Evolutionary conservation across 2,888 invertebrate species (phyloP).

Genomic region (Alitta virens): DNA sequence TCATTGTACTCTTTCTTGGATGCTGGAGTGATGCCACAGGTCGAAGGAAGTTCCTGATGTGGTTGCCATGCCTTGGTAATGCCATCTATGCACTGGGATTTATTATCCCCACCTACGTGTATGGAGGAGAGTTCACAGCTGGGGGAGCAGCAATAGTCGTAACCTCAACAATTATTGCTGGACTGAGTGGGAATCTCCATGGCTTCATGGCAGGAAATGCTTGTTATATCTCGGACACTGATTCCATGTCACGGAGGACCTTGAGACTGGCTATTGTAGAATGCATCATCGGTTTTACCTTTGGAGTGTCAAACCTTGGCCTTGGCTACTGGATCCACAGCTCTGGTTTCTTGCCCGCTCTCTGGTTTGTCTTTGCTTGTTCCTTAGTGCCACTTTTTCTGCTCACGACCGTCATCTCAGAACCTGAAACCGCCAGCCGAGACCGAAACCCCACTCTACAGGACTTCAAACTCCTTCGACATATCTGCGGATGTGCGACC

Average conservation of each 20-base stretch:
- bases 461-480: slow-evolving; percentile 24
- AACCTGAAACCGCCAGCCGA: slow-evolving; percentile 7
- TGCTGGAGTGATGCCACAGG: slow-evolving; percentile 52
- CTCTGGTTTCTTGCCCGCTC: slow-evolving; percentile 41
- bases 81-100: slow-evolving; percentile 42
- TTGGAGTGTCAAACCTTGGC: slow-evolving; percentile 26
- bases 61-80: slow-evolving; percentile 51
- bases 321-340: slow-evolving; percentile 27
- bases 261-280: slow-evolving; percentile 32
- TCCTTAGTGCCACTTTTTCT: slow-evolving; percentile 43
- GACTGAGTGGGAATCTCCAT: slow-evolving; percentile 29
- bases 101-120: slow-evolving; percentile 29
- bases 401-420: slow-evolving; percentile 42
- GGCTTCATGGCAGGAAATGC: slow-evolving; percentile 33
- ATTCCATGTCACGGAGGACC: slow-evolving; percentile 27
- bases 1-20: slow-evolving; percentile 51
- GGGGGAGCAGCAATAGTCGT: slow-evolving; percentile 26
- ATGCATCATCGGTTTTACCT: slow-evolving; percentile 30
- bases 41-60: slow-evolving; percentile 47
- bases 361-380: slow-evolving; percentile 50
- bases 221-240: slow-evolving; percentile 34
- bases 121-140: slow-evolving; percentile 24
- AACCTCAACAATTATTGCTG: slow-evolving; percentile 25
- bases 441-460: slow-evolving; percentile 17
- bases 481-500: slow-evolving; percentile 26